Conservation (phyloP, 1,140 invertebrate genomes). For the Callitettix versicolor region DNA sequence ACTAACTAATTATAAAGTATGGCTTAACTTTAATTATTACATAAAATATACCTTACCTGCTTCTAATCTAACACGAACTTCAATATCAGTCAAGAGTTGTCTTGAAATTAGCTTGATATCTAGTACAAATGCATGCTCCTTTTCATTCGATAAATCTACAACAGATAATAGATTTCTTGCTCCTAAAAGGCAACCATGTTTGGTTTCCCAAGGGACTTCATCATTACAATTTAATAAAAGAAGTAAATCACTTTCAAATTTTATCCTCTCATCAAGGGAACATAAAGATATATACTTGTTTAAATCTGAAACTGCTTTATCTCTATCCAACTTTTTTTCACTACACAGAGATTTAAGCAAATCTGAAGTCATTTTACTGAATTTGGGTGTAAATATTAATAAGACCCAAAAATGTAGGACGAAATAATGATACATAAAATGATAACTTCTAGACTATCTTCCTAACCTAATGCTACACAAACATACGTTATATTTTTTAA, state of each 20-base stretch:
- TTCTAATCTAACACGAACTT: conserved; percentile 36
- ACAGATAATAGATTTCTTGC: conserved; percentile 30
- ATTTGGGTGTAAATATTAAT: no score
- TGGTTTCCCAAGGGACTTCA: conserved; percentile 29
- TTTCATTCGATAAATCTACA: conserved; percentile 25
- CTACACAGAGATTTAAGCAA: conserved; percentile 27
- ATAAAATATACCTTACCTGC: conserved; percentile 33
- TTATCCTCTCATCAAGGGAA: conserved; percentile 22
- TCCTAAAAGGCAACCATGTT: conserved; percentile 36
- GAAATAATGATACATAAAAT: no score
- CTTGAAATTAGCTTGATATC: conserved; percentile 27
- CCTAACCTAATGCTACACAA: no score
- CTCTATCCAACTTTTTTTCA: conserved; percentile 34
- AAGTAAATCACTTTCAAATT: conserved; percentile 25
- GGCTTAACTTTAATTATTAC: no score
- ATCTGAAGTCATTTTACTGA: conserved; percentile 2
- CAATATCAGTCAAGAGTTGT: conserved; percentile 33
- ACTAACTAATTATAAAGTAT: no score
- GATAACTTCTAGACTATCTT: no score
- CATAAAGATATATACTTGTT: conserved; percentile 27
- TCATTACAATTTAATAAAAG: conserved; percentile 15
- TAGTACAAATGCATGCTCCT: conserved; percentile 29
- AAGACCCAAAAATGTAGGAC: no score
- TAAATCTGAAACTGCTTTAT: conserved; percentile 31
- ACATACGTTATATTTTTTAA: no score